phyloP scores from a whole-genome alignment of 2,888 invertebrate genomes.

The Acanthosepion esculentum region DNA sequence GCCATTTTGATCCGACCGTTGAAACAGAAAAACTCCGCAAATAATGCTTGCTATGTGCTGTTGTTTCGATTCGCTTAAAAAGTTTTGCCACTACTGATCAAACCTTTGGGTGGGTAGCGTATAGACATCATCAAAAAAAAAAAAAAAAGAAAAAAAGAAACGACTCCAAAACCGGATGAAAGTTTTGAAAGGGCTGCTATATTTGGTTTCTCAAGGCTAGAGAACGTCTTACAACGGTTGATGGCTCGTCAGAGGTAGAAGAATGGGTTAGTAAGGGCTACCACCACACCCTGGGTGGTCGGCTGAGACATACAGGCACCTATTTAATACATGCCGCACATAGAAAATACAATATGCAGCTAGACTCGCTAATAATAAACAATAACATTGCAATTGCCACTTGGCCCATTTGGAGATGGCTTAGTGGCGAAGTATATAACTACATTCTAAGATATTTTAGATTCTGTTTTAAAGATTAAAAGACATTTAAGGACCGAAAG shows the following conservation, averaged over 20 bases:
- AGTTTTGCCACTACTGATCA: background rate
- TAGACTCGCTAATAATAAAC: background rate
- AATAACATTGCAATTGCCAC: background rate
- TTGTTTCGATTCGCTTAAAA: background rate
- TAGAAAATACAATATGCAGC: background rate
- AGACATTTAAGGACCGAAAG: background rate
- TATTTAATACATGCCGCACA: background rate
- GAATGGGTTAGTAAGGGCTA: background rate
- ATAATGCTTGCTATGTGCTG: conserved; percentile 3
- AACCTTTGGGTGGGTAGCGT: background rate
- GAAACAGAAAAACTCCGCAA: background rate
- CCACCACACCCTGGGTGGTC: background rate
- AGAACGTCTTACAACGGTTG: background rate
- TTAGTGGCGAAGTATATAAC: background rate
- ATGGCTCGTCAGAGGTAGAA: background rate
- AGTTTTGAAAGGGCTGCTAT: background rate
- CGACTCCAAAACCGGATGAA: background rate
- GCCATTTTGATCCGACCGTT: background rate
- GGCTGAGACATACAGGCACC: background rate
- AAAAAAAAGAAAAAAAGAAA: background rate
- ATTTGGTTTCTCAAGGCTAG: background rate
- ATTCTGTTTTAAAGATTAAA: background rate
- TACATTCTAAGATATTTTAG: background rate
- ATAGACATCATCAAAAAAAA: background rate
- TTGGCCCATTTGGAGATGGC: background rate